Conservation (phyloP, 2,113 vertebrate species). For the Conger conger region DNA sequence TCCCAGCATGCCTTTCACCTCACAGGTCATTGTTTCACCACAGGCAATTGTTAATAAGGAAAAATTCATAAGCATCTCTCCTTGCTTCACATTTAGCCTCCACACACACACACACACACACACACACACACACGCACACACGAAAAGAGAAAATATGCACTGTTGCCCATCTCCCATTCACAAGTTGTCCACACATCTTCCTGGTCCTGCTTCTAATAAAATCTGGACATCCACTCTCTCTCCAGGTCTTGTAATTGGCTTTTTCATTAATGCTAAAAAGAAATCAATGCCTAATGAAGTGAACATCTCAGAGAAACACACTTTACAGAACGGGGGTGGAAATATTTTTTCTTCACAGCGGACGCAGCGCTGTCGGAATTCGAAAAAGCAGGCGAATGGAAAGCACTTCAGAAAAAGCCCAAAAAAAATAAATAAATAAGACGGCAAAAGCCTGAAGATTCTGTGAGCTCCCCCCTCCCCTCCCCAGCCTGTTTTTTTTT, state of each 20-base stretch:
- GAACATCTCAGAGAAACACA: background rate
- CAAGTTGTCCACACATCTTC: background rate
- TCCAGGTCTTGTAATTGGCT: background rate
- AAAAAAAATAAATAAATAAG: background rate
- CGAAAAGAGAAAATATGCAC: background rate
- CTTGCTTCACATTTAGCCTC: too few relatives aligned
- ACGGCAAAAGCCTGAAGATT: background rate
- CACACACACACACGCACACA: too few relatives aligned
- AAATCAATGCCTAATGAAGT: background rate
- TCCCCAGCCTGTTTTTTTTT: constrained; percentile 48
- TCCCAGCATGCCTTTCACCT: too few relatives aligned
- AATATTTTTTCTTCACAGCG: background rate
- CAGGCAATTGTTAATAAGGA: too few relatives aligned
- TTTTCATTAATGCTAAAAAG: background rate
- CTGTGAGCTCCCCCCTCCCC: background rate
- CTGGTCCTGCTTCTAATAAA: background rate
- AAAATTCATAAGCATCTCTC: too few relatives aligned
- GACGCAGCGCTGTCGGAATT: background rate
- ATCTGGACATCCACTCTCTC: background rate
- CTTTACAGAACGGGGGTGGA: background rate
- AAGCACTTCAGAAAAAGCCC: background rate
- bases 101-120: too few relatives aligned
- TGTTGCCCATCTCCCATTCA: background rate
- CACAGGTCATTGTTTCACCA: too few relatives aligned
- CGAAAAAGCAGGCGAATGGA: background rate